phyloP scores from a whole-genome alignment of 2,888 invertebrate species.

The Cyclophora punctaria region DNA sequence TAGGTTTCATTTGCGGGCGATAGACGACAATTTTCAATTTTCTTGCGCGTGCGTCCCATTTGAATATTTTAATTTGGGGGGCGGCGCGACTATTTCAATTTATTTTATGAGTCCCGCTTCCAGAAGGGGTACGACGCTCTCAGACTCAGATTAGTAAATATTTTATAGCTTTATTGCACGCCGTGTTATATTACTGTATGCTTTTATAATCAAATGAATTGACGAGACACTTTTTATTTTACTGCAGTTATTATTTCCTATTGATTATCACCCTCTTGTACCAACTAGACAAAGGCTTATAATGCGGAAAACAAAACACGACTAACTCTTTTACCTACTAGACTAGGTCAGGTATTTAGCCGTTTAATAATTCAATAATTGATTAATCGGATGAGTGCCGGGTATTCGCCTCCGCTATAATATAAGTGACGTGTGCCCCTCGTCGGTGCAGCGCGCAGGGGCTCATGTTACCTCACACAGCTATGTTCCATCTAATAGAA shows the following conservation, averaged over 20 bases:
- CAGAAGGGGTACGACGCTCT: slow-evolving; percentile 70
- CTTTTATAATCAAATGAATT: slow-evolving; percentile 50
- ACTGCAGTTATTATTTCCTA: too few species aligned
- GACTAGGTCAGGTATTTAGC: too few species aligned
- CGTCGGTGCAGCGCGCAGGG: slow-evolving; percentile 31
- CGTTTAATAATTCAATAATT: too few species aligned
- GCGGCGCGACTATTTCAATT: slow-evolving; percentile 76
- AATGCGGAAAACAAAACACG: too few species aligned
- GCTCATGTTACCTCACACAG: slow-evolving; percentile 60
- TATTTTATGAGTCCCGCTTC: slow-evolving; percentile 70
- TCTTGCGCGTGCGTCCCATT: slow-evolving; percentile 76
- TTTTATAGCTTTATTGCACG: slow-evolving; percentile 74
- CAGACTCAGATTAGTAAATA: slow-evolving; percentile 74
- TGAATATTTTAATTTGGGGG: slow-evolving; percentile 76
- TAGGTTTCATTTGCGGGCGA: slow-evolving; percentile 76
- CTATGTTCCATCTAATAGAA: slow-evolving; percentile 74
- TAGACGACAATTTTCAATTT: slow-evolving; percentile 77
- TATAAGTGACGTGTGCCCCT: too few species aligned
- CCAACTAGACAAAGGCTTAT: too few species aligned
- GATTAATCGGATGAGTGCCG: too few species aligned
- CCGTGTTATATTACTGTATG: slow-evolving; percentile 65
- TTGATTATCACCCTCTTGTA: too few species aligned
- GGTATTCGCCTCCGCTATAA: too few species aligned
- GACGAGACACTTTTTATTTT: slow-evolving; percentile 5
- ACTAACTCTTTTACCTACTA: too few species aligned